Base-by-base conservation (phyloP, 64 coral and sea anemone species). In the Dendronephthya gigantea region DNA sequence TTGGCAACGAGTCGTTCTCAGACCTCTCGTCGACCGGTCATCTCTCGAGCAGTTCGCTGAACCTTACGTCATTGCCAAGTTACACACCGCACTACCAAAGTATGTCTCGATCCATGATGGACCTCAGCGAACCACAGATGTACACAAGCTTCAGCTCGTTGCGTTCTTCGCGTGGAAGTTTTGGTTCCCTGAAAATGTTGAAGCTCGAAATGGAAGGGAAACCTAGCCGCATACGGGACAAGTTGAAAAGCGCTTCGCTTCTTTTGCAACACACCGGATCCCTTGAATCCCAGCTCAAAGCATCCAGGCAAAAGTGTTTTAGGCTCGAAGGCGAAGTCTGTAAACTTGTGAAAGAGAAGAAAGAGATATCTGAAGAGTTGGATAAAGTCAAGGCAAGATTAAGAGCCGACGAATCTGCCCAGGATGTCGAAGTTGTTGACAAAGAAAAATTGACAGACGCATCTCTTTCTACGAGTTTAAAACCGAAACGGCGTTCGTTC, bases 91-190 rank as follows among this genome's bases (percentile, higher is more conserved):
- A 39, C 36, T 34, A 39, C 32, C 72, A 39, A 15, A 39, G 31
- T 79, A 79, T 79, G 32, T 79, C 72, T 36, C 72, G 36, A 79
- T 79, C 72, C 72, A 79, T 79, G 72, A 79, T 79, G 72, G 72
- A 79, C 72, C 72, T 79, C 12, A 79, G 72, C 17, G 72, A 79
- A 34, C 72, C 72, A 36, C 72, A 79, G 72, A 79, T 79, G 72
- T 79, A 79, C 72, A 36, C 72, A 79, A 79, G 72, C 36, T 79
- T 79, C 72, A 79, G 72, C 36, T 79, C 72, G 29, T 79, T 79
- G 72, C 25, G 32, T 4, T 79, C 72, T 34, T 79, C 72, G 9
- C 72, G 72, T 30, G 72, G 27, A 1, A 79, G 72, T 39, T 79
- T 79, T 34, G 72, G 72, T 79, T 36, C 32, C 4, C 29, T 79